Base-by-base conservation (phyloP, 2,797 vertebrate genomes). In the Catharus ustulatus region DNA sequence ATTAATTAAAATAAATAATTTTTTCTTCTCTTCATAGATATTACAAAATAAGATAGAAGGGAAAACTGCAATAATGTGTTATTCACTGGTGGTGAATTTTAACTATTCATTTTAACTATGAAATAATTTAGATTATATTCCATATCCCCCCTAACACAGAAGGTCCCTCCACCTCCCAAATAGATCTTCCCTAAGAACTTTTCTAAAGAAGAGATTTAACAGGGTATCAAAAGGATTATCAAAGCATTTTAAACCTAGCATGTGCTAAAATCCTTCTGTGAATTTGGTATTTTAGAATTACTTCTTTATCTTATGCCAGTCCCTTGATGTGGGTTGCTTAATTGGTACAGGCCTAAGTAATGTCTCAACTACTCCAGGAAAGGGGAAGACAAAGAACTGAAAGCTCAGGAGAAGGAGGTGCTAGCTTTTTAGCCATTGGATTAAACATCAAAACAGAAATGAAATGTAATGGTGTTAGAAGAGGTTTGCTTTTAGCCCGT, bases 221-320 rank as follows among this genome's bases (percentile, higher is more conserved):
- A 90, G 79, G 36, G 24, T 85, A 77, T 77, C 78, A 90, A 86
- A 92, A 90, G 61, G 75, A 90, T 92, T 90, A 93, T 71, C 87
- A 57, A 84, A 84, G 62, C 43, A 74, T 45, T 87, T 90, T 71
- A 68, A 90, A 88, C 10, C 68, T 40, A 89, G 51, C n/a, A 83
- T 72, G 75, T 87, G 84, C 49, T 87, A 94, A 93, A 96, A 89
- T 64, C 61, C 49, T 45, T 38, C 76, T 48, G 18, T 74, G 30
- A 80, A 91, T 61, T 42, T 64, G 58, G 58, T n/a, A 34, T 87
- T 92, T 92, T 55, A 80, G 34, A 94, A 91, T 71, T 85, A 57
- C 22, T 42, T 87, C 59, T 90, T 57, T 77, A 43, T 64, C 46
- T 89, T 67, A 64, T 36, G n/a, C 24, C 13, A 80, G 34, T 49